A percentile compares a stretch with the other conserved stretches of the same genome.
phyloP scores from a whole-genome alignment of 2,888 invertebrate species.

The Chymomyza fuscimana region DNA sequence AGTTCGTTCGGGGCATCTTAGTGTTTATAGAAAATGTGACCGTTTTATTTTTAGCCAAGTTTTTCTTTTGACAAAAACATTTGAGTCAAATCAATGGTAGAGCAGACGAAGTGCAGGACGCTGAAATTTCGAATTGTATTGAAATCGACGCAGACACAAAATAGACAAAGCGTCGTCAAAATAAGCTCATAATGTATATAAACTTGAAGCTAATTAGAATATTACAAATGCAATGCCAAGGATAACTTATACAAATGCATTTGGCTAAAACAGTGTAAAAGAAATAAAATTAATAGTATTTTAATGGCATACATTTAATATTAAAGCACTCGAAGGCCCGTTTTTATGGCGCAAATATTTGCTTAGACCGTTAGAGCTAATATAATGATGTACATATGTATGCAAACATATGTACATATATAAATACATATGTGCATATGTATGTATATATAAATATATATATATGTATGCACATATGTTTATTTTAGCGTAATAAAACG shows the following conservation, averaged over 20 bases:
- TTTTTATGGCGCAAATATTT: not conserved
- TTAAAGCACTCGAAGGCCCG: not conserved
- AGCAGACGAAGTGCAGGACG: slow-evolving; percentile 25
- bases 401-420: not conserved
- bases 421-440: not conserved
- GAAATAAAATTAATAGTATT: not conserved
- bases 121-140: slow-evolving; percentile 25
- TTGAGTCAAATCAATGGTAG: slow-evolving; percentile 14
- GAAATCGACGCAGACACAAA: slow-evolving; percentile 29
- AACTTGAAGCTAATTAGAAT: not conserved
- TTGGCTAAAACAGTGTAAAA: not conserved
- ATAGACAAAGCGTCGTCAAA: not conserved
- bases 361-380: not conserved
- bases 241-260: not conserved
- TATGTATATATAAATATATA: no score
- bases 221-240: slow-evolving; percentile 4
- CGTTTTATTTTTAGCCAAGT: slow-evolving; percentile 46
- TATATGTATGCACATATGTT: not conserved
- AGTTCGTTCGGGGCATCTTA: not conserved
- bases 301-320: not conserved
- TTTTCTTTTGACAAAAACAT: slow-evolving; percentile 4
- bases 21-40: slow-evolving; percentile 33
- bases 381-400: not conserved
- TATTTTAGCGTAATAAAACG: not conserved
- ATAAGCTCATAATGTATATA: not conserved